Conservation (phyloP, 2,113 vertebrate genomes). For the Notarius lentiginosus region DNA sequence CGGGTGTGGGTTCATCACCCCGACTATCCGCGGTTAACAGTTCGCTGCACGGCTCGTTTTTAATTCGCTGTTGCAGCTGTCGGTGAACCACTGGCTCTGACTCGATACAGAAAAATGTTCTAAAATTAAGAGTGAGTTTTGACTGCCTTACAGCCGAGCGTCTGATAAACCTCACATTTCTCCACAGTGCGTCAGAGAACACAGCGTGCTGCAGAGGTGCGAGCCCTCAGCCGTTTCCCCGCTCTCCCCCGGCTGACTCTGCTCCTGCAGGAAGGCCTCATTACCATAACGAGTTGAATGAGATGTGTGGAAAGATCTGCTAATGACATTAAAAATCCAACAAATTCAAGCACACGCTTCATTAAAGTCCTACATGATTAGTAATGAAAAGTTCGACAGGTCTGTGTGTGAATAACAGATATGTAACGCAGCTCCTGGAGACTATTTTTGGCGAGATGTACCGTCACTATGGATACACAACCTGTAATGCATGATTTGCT, state of each 20-base stretch:
- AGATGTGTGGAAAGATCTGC: background rate
- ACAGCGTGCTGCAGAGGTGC: background rate
- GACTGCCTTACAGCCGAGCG: too few relatives aligned
- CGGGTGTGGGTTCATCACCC: too few relatives aligned
- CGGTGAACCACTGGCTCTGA: too few relatives aligned
- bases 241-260: background rate
- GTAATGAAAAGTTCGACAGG: too few relatives aligned
- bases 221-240: background rate
- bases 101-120: too few relatives aligned
- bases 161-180: background rate
- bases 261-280: background rate
- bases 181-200: background rate
- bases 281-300: background rate
- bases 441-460: background rate
- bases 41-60: too few relatives aligned
- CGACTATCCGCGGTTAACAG: too few relatives aligned
- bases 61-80: too few relatives aligned
- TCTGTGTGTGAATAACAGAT: background rate
- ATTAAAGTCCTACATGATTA: background rate
- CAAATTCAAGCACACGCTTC: background rate
- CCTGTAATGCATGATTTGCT: background rate
- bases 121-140: too few relatives aligned
- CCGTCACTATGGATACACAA: conserved; percentile 22
- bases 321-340: background rate
- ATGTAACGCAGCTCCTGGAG: background rate